Evolutionary conservation across 2,888 invertebrate species (phyloP), one percentile per base, ranked within the genome.

Genomic region (Macrosoma leucophasiata): DNA sequence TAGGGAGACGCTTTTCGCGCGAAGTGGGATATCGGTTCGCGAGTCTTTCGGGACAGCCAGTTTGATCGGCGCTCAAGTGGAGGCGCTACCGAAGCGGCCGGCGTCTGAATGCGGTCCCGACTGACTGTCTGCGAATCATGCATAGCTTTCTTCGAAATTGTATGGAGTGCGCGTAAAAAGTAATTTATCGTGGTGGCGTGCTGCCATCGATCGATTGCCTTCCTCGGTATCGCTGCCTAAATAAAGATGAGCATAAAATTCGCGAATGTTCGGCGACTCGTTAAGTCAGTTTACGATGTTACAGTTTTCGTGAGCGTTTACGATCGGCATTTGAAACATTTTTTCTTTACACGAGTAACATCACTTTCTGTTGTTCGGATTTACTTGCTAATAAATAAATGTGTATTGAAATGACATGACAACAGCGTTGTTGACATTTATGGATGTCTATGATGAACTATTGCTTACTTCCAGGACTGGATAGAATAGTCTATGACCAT

Each of bases 141-240:
- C 60, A 58, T 45, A 49, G 55, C 50, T 55, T 58, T 58, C 65
- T 63, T 62, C 61, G 62, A 58, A 50, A 63, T 56, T 61, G 58
- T 58, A 52, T 58, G 43, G 52, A 69, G 62, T 57, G 61, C 64
- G 55, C 65, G 65, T 69, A 77, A 79, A 81, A 81, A 82, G 75
- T 78, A 73, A 77, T 73, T 75, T 73, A 79, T 78, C 61, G 73
- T 48, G 52, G 61, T 79, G 45, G 79, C 81, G 81, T 82, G 81
- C 61, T 55, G 61, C 39, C 50, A 43, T 45, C 65, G 68, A 81
- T 82, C 82, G 79, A 81, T 81, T 65, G 55, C 45, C 55, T 56
- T 53, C 55, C 53, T 52, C 55, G 56, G 61, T 58, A 57, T 56
- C 47, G 56, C 53, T 58, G 61, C 58, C 67, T 60, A 66, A 64